Base-by-base conservation (phyloP, 2,888 invertebrate genomes). In the Steromphala cineraria region DNA sequence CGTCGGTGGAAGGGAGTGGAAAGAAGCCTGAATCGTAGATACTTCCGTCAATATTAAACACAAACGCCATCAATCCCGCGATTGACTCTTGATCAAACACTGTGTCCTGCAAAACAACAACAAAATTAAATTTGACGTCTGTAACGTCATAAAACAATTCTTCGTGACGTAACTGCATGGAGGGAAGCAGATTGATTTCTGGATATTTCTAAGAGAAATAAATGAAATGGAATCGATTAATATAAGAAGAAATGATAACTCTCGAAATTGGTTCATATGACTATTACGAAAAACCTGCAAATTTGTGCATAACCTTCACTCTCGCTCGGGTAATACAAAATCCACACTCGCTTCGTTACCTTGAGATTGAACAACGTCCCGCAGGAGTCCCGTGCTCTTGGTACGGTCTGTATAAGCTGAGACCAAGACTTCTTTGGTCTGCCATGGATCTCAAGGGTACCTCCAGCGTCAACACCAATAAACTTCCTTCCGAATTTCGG, bases 21-120 rank as follows among this genome's bases (percentile, higher is more conserved):
- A 36, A 79, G 36, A 71, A 67, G 10, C 53, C 71, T 17, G 71
- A 71, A 31, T 79, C 79, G 71, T 71, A 71, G 0, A 79, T 17
- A 15, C 31, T 71, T 28, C 71, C 71, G 31, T 79, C 79, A 13
- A 28, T n/a, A 28, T 53, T 79, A 28, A 67, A 79, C 19, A 71
- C 53, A 36, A 71, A 71, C 10, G 28, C 53, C 28, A 62, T 53
- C 15, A 79, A 71, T 2, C 79, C 79, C 15, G 24, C 53, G 17
- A 19, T 19, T 1, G 15, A n/a, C 52, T 56, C 78, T 4, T 15
- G 13, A 19, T 40, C 13, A 52, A 78, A 78, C 28, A n/a, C 7
- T 10, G 19, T 75, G 17, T 75, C 53, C 75, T 75, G 2, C 19
- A 46, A 75, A 52, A 52, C 13, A 46, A 36, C 2, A 36, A 2